Percentiles rank a stretch among this genome's conserved stretches.
Evolutionary conservation across 1,140 invertebrate genomes (phyloP).

Genomic region (Dryas iulia): DNA sequence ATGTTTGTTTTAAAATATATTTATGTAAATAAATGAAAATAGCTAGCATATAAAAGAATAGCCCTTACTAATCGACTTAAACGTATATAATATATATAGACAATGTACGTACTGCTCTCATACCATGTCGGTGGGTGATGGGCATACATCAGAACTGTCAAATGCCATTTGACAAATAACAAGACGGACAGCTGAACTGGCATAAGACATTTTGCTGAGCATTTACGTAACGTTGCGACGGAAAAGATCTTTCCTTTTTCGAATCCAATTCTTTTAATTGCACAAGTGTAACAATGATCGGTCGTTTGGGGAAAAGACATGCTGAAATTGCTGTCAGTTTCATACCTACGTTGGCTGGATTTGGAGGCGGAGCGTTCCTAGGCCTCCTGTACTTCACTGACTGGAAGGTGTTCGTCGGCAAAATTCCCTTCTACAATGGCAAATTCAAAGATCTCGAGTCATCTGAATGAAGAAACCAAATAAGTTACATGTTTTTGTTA

Average conservation of each 20-base stretch:
- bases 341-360: conserved; percentile 79
- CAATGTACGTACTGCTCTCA: no score
- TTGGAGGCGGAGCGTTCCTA: conserved; percentile 82
- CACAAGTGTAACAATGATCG: conserved; percentile 45
- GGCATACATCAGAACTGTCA: not conserved
- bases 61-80: no score
- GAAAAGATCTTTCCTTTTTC: not conserved
- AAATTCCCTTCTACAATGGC: conserved; percentile 87
- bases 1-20: no score
- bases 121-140: no score
- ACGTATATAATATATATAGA: no score
- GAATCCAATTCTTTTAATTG: not conserved
- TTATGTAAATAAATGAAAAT: no score
- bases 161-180: not conserved
- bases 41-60: no score
- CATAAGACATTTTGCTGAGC: not conserved
- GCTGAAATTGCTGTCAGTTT: conserved; percentile 56
- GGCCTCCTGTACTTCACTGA: conserved; percentile 87
- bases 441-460: conserved; percentile 82
- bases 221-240: not conserved
- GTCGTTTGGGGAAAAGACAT: conserved; percentile 60
- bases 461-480: conserved; percentile 20
- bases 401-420: conserved; percentile 86
- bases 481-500: conserved; percentile 11
- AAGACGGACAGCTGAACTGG: not conserved